Evolutionary conservation across 2,113 vertebrate genomes (phyloP).

Genomic region (Alouatta palliata): DNA sequence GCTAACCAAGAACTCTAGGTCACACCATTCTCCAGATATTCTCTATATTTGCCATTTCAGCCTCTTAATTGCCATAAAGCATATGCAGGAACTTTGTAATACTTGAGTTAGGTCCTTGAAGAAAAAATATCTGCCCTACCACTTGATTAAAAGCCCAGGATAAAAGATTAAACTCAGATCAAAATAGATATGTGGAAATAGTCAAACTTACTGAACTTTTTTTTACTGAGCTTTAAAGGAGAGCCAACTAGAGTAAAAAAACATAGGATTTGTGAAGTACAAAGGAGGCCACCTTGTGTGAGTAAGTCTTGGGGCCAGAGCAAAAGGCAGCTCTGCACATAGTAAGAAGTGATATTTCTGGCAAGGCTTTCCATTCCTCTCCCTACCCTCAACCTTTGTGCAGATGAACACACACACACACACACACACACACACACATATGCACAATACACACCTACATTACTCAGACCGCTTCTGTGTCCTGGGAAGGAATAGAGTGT

Average conservation of each 20-base stretch:
- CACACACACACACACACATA: too few relatives aligned
- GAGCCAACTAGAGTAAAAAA: not conserved
- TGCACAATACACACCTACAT: too few relatives aligned
- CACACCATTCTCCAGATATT: not conserved
- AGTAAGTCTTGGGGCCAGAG: not conserved
- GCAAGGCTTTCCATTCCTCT: too few relatives aligned
- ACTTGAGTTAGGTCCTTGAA: not conserved
- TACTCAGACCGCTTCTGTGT: not conserved
- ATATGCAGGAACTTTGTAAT: not conserved
- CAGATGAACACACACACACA: not conserved
- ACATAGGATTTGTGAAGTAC: not conserved
- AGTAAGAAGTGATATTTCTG: not conserved
- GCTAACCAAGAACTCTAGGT: not conserved
- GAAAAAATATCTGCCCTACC: not conserved
- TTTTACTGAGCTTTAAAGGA: not conserved
- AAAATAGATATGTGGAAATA: not conserved
- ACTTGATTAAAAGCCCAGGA: not conserved
- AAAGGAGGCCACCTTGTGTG: not conserved
- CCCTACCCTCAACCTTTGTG: too few relatives aligned
- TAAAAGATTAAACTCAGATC: not conserved
- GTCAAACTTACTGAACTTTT: not conserved
- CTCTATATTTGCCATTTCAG: not conserved
- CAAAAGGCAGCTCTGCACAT: not conserved
- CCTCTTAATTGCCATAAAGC: not conserved
- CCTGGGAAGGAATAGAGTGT: not conserved